Percentiles rank a stretch among this genome's conserved stretches.
Conservation (phyloP, 2,888 invertebrate genomes). For the Sphaerophoria taeniata region DNA sequence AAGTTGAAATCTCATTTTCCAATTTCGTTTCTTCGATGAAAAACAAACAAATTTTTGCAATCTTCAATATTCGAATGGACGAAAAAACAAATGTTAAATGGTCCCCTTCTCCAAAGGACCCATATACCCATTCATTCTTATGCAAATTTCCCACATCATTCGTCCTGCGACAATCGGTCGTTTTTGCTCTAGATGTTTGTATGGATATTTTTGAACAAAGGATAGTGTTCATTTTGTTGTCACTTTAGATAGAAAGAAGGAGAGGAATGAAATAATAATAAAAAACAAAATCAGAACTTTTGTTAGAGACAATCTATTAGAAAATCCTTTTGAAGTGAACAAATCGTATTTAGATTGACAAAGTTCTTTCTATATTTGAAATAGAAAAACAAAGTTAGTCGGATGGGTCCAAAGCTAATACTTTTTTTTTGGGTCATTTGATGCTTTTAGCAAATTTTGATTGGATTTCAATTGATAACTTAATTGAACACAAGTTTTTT, state of each 20-base stretch:
- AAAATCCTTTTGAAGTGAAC: constrained; percentile 24
- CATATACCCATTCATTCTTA: constrained; percentile 43
- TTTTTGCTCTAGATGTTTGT: constrained; percentile 26
- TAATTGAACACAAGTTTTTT: too few relatives aligned
- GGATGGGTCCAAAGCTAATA: not conserved
- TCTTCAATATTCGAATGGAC: not conserved
- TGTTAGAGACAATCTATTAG: constrained; percentile 37
- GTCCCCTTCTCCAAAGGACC: constrained; percentile 32
- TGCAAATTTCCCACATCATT: constrained; percentile 65
- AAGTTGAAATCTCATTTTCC: constrained; percentile 51
- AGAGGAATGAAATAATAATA: constrained; percentile 35
- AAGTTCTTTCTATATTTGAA: not conserved
- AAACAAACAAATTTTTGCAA: constrained; percentile 44
- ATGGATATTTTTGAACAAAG: constrained; percentile 12
- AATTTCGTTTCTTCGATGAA: constrained; percentile 47
- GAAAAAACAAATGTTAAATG: constrained; percentile 7
- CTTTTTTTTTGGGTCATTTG: constrained; percentile 16
- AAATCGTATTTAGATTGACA: constrained; percentile 48
- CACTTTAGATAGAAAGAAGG: constrained; percentile 38
- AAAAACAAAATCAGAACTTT: constrained; percentile 4
- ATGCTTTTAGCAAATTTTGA: not conserved
- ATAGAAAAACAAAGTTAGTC: not conserved
- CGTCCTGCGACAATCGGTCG: constrained; percentile 53
- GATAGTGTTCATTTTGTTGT: constrained; percentile 48
- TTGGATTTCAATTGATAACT: too few relatives aligned